Evolutionary conservation across 2,888 invertebrate species (phyloP).

Genomic region (Blastobasis adustella): DNA sequence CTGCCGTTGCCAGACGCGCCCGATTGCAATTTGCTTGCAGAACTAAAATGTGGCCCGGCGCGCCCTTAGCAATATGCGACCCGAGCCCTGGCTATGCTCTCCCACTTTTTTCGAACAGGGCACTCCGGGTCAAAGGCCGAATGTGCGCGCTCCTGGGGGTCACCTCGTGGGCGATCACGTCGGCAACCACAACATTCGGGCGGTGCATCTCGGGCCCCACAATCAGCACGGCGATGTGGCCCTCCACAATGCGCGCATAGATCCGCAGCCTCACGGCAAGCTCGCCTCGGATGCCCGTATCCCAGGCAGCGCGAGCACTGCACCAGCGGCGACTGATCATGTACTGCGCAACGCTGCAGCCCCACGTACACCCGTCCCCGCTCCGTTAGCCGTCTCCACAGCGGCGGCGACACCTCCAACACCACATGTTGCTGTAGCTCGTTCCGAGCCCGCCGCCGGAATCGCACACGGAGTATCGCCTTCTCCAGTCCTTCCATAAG

Average conservation of each 20-base stretch:
- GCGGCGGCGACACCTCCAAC: neutral
- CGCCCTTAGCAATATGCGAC: no score
- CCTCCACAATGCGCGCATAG: neutral
- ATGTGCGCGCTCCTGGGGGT: no score
- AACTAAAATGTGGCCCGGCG: no score
- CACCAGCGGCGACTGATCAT: neutral
- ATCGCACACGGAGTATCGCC: neutral
- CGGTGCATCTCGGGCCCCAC: neutral
- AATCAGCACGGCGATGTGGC: neutral
- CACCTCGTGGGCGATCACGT: no score
- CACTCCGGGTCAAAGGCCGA: no score
- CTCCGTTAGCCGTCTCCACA: neutral
- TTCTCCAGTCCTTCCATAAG: no score
- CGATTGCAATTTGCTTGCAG: no score
- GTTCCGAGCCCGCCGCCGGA: neutral
- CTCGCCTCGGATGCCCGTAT: neutral
- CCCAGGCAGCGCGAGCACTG: neutral
- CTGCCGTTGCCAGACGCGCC: no score
- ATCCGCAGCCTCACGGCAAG: neutral
- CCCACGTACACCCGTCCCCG: neutral
- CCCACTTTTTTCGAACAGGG: no score
- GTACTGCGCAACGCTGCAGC: neutral
- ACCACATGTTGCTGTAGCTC: neutral
- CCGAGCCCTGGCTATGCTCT: no score
- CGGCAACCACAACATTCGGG: no score